Percentiles rank a stretch among this genome's conserved stretches.
Conservation (phyloP, 2,797 vertebrate genomes). For the Eospalax fontanierii region DNA sequence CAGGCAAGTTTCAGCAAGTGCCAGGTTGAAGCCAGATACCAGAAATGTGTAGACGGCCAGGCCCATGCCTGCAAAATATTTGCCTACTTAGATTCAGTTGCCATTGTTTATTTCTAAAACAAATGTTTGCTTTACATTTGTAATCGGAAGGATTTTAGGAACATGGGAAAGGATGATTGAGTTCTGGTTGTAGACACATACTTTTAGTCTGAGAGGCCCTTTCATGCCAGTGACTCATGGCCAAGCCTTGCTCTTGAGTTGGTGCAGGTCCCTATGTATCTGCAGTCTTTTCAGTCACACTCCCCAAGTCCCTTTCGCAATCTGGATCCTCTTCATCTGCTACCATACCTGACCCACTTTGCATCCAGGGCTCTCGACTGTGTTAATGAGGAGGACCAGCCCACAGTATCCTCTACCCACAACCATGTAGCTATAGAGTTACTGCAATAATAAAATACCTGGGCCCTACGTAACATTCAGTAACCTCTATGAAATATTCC, state of each 20-base stretch:
- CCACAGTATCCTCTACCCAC: too few species aligned
- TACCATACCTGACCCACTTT: rapidly evolving
- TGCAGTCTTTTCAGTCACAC: not conserved
- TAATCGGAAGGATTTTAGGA: conserved; percentile 60
- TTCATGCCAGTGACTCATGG: not conserved
- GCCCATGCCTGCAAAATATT: conserved; percentile 61
- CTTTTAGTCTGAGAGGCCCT: not conserved
- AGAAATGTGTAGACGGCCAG: conserved; percentile 25
- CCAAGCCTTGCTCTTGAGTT: not conserved
- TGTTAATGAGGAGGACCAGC: not conserved
- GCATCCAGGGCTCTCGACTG: not conserved
- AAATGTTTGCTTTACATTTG: conserved; percentile 62
- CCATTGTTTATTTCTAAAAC: conserved; percentile 68
- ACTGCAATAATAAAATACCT: not conserved
- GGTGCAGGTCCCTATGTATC: not conserved
- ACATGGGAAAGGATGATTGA: conserved; percentile 37
- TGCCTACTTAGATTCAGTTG: conserved; percentile 28
- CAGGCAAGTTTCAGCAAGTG: not conserved
- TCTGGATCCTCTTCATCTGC: not conserved
- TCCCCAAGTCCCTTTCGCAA: not conserved
- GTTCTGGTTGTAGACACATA: conserved; percentile 4
- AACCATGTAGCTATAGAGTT: not conserved
- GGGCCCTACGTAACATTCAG: not conserved
- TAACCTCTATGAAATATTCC: not conserved
- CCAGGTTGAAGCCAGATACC: not conserved